Base-by-base conservation (phyloP, 2,888 invertebrate species). In the Merodon equestris region DNA sequence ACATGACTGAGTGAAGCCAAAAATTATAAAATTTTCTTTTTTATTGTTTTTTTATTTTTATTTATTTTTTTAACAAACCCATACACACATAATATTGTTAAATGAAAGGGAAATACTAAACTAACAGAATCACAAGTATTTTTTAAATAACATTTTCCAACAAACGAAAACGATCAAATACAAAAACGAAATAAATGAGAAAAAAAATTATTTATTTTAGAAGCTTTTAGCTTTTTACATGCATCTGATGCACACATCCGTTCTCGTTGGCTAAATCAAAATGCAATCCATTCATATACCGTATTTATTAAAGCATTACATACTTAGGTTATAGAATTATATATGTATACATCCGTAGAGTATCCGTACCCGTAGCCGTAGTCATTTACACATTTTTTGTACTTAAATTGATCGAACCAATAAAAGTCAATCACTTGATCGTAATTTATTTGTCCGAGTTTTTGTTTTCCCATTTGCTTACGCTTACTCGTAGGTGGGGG, bases 321-420 rank as follows among this genome's bases (percentile, higher is more conserved):
- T 66, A 47, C 36, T 71, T 66, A 68, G 74, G 54, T 73, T 42
- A 27, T 27, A 27, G 64, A 67, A 12, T 38, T 40, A 68, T 57
- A 45, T 68, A 68, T 68, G 7, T 27, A 4, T 27, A 7, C 7
- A 66, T 18, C 58, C 68, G 48, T 60, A 79, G 51, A 40, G 57
- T n/a, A 27, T 27, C 7, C 7, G 27, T 27, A 66, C 27, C 58
- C 68, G 48, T 60, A 79, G 51, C 64, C 50, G 64, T 79, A 79
- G 79, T 79, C 79, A 79, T 79, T 79, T 79, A 79, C 79, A 79
- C 79, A 77, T 67, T 56, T 72, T 79, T 74, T 79, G 79, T 79
- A 79, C 79, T 79, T 79, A 79, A 79, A 68, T 57, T 63, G 53
- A 54, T 61, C 63, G 63, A 68, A 74, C 54, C 50, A 79, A 79